Conservation (phyloP, 1,140 invertebrate species). For the Tetramorium alpestre region DNA sequence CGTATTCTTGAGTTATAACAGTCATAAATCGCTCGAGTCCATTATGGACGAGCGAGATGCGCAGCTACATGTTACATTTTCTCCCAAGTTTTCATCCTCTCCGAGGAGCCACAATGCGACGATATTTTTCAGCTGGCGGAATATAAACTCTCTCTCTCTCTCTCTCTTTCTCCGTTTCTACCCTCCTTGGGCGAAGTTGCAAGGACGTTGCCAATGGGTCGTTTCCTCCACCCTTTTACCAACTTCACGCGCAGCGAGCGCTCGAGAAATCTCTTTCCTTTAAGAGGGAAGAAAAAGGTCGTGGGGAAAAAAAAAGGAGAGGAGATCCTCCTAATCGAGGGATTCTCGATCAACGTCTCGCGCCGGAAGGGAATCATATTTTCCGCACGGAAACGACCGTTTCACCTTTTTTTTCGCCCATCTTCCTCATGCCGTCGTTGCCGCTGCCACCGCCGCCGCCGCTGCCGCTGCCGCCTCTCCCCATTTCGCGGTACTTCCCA, state of each 20-base stretch:
- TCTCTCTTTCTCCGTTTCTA: conserved; percentile 1
- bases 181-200: conserved; percentile 15
- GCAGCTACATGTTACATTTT: conserved; percentile 47
- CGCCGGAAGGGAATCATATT: conserved; percentile 83
- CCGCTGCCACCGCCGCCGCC: not conserved
- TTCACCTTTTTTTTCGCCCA: conserved; percentile 58
- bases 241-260: conserved; percentile 38
- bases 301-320: not conserved
- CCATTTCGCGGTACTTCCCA: conserved; percentile 48
- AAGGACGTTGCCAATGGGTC: conserved; percentile 59
- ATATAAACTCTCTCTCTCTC: conserved; percentile 53
- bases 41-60: conserved; percentile 37
- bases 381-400: conserved; percentile 73
- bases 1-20: conserved; percentile 66
- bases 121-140: conserved; percentile 61
- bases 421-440: conserved; percentile 20
- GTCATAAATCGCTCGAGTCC: conserved; percentile 55
- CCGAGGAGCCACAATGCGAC: conserved; percentile 58
- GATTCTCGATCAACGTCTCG: conserved; percentile 81
- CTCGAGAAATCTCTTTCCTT: conserved; percentile 64
- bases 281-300: conserved; percentile 9
- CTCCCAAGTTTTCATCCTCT: conserved; percentile 38
- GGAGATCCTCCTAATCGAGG: conserved; percentile 78
- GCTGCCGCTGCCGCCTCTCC: not conserved
- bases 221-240: conserved; percentile 57